These are phyloP conservation scores for Tachina fera DNA, from an alignment of 2,888 invertebrate species.

Conservation along the genomic window DNA sequence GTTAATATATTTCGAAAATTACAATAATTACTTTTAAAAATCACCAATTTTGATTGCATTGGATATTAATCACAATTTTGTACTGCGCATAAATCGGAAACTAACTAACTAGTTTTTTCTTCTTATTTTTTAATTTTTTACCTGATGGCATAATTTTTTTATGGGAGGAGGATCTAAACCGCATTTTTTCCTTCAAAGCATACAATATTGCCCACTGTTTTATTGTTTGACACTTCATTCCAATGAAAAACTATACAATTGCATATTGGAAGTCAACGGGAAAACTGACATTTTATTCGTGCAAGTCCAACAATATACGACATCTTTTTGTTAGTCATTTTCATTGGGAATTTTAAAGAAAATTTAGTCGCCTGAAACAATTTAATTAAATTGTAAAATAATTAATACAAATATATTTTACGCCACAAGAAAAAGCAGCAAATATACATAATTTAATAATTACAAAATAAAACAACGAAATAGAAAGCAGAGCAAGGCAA, in stretches of 20 bases:
- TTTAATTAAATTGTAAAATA: conserved; percentile 33
- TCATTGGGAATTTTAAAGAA: conserved; percentile 44
- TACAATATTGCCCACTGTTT: conserved; percentile 1
- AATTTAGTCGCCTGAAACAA: conserved; percentile 24
- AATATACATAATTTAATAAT: background rate
- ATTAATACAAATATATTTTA: background rate
- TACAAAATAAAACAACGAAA: conserved; percentile 29
- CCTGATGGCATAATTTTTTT: too few relatives aligned
- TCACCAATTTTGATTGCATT: too few relatives aligned
- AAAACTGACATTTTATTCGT: conserved; percentile 55
- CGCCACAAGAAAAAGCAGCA: background rate
- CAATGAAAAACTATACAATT: conserved; percentile 25
- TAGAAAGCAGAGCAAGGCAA: background rate
- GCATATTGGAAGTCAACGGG: conserved; percentile 53
- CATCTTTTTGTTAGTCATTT: conserved; percentile 66
- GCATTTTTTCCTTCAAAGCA: background rate
- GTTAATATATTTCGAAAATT: too few relatives aligned
- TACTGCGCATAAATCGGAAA: too few relatives aligned
- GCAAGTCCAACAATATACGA: conserved; percentile 43
- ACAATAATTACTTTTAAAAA: too few relatives aligned
- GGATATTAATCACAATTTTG: too few relatives aligned
- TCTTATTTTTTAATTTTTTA: too few relatives aligned
- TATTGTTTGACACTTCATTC: conserved; percentile 37
- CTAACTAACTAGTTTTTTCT: too few relatives aligned
- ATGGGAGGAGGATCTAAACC: too few relatives aligned